Base-by-base conservation (phyloP, 2,797 vertebrate genomes). In the Melanotaenia nigrans region DNA sequence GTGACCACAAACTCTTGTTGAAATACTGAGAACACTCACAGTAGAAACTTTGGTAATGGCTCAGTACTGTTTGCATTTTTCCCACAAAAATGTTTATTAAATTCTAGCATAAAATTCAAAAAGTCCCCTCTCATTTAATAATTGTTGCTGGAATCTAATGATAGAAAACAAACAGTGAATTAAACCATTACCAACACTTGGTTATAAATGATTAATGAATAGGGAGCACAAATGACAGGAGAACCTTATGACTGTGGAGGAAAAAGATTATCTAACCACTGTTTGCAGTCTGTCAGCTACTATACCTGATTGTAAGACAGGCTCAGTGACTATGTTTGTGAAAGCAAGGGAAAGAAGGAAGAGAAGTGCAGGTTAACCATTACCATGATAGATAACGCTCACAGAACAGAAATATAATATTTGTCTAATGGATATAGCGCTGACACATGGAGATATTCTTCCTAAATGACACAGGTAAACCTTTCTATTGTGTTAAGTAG, bases 301-400 rank as follows among this genome's bases (percentile, higher is more conserved):
- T 94, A 85, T 99, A 99, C 98, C 98, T 99, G 98, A 99, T 95
- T 99, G 98, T 74, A 99, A 96, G 79, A 97, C 95, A 85, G 97
- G 96, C 91, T 99, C 98, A 95, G 97, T 97, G 93, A 99, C 98
- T 99, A 93, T 94, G 13, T 93, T 93, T 93, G 92, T 95, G 92
- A 91, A 83, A 91, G 91, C 92, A 83, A 92, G 86, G 92, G 72
- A 90, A 83, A 92, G 75, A 93, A 86, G 79, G 85, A 54, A 90
- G 83, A 93, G 74, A 94, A 89, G 88, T 86, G 79, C 59, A 72
- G 68, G 88, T 93, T 92, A 94, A 87, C 85, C 70, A 85, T 85
- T 68, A 78, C 68, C 77, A 74, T 42, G 61, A 79, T 75, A 91
- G 88, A 93, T 91, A 92, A 90, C 67, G 80, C 79, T 59, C 82